These are phyloP conservation scores for Miichthys miiuy DNA, from an alignment of 2,797 vertebrate genomes.

Conservation along the genomic window DNA sequence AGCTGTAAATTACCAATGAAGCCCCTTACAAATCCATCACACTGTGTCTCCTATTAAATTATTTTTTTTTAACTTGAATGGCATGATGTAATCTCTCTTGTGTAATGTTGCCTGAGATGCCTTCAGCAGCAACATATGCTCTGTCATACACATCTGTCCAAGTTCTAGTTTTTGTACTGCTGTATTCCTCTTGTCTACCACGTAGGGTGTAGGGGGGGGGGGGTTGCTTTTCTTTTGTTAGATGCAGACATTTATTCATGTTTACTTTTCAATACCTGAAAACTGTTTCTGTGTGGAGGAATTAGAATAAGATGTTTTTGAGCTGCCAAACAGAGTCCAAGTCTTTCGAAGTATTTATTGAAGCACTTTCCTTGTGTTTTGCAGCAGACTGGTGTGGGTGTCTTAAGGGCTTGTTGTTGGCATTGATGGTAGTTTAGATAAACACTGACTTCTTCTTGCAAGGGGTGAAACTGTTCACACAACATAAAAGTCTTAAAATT, in stretches of 20 bases:
- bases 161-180: background rate
- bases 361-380: conserved; percentile 2
- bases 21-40: conserved; percentile 51
- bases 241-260: background rate
- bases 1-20: conserved; percentile 50
- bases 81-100: background rate
- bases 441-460: conserved; percentile 47
- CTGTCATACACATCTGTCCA: conserved; percentile 16
- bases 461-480: conserved; percentile 19
- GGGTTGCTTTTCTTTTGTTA: background rate
- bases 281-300: background rate
- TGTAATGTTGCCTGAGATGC: background rate
- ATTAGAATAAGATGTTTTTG: background rate
- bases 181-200: background rate
- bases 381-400: background rate
- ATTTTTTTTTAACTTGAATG: conserved; percentile 6
- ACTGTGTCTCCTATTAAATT: too few species aligned
- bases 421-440: conserved; percentile 15
- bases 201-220: too few species aligned
- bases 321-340: conserved; percentile 4
- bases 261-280: background rate
- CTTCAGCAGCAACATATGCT: conserved; percentile 7
- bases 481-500: conserved; percentile 22
- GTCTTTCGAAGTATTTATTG: background rate
- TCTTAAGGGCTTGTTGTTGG: conserved; percentile 7